Evolutionary conservation across 2,797 vertebrate genomes (phyloP).

Genomic region (Xenops minutus): DNA sequence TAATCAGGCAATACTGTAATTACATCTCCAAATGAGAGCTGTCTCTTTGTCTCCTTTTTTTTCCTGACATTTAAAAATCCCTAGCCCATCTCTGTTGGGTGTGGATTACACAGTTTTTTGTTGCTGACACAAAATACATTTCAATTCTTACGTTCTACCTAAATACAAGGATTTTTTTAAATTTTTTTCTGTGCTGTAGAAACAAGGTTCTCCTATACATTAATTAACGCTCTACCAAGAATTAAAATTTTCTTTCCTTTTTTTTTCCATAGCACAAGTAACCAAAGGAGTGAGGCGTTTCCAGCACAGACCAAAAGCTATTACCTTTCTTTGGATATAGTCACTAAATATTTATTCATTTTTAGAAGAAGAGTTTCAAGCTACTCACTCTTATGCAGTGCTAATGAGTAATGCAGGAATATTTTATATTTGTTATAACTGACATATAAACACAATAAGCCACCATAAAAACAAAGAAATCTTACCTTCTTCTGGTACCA

Average conservation of each 20-base stretch:
- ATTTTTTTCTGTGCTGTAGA: neutral
- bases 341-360: neutral
- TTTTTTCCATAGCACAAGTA: neutral
- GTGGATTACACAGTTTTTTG: neutral
- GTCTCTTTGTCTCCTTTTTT: neutral
- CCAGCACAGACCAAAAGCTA: neutral
- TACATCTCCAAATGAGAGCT: neutral
- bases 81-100: neutral
- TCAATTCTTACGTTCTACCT: neutral
- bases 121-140: neutral
- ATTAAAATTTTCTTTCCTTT: neutral
- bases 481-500: constrained; percentile 99
- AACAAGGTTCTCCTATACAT: neutral
- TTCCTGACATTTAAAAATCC: neutral
- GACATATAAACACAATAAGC: neutral
- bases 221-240: neutral
- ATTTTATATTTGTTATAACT: neutral
- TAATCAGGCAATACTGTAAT: neutral
- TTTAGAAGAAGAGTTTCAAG: neutral
- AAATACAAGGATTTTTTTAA: neutral
- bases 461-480: constrained; percentile 30
- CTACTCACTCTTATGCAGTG: neutral
- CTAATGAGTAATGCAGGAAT: neutral
- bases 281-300: neutral
- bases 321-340: neutral